Conservation (phyloP, 2,113 vertebrate species). For the Burhinus bistriatus region DNA sequence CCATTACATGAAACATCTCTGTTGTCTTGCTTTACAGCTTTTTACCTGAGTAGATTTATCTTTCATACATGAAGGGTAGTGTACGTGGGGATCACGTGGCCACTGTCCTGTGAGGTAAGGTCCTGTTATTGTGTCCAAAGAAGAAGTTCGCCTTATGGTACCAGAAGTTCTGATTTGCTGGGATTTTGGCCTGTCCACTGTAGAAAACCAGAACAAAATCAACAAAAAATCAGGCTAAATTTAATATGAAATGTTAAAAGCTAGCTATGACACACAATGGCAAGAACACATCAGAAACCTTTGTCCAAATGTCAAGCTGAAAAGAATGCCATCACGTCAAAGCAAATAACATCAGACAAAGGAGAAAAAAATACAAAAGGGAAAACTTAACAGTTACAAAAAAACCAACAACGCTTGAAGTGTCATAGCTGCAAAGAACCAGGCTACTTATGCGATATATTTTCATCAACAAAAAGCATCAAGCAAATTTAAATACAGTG, state of each 20-base stretch:
- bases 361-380: neutral
- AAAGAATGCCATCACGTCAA: neutral
- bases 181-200: constrained; percentile 87
- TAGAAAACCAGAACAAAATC: constrained; percentile 58
- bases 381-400: neutral
- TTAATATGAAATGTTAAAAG: constrained; percentile 11
- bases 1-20: neutral
- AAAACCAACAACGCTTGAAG: neutral
- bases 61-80: constrained; percentile 93
- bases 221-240: constrained; percentile 49
- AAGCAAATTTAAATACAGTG: neutral
- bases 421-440: neutral
- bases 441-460: neutral
- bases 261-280: constrained; percentile 32
- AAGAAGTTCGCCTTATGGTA: constrained; percentile 89
- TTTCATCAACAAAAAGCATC: neutral
- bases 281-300: constrained; percentile 15
- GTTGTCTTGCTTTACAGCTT: neutral
- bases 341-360: neutral
- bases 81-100: constrained; percentile 90
- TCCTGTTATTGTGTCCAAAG: constrained; percentile 93
- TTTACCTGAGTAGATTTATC: constrained; percentile 97
- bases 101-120: constrained; percentile 97
- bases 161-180: constrained; percentile 85
- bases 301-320: neutral